phyloP scores from a whole-genome alignment of 2,113 vertebrate genomes.

The Puma concolor region DNA sequence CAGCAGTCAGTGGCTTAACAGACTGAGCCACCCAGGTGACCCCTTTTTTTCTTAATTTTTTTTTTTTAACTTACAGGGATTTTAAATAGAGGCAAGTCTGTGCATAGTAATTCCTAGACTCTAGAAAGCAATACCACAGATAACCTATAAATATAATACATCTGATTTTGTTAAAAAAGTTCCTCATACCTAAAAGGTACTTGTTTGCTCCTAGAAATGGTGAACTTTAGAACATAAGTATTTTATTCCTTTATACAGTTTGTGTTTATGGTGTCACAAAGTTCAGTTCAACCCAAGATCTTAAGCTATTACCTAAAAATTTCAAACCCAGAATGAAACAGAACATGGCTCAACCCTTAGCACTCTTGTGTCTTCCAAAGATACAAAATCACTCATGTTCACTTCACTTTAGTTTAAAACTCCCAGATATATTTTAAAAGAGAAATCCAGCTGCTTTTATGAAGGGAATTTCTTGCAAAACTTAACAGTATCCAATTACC shows the following conservation, averaged over 20 bases:
- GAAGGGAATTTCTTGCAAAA: slow-evolving; percentile 48
- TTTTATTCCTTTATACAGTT: slow-evolving; percentile 26
- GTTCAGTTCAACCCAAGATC: neutral
- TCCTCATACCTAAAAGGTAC: neutral
- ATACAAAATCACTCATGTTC: slow-evolving; percentile 29
- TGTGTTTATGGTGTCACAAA: slow-evolving; percentile 22
- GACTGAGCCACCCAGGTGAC: no score
- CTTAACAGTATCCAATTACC: neutral
- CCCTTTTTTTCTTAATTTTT: no score
- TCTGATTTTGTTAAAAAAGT: slow-evolving; percentile 27
- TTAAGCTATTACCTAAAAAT: neutral
- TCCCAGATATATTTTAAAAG: slow-evolving; percentile 43
- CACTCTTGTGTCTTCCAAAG: slow-evolving; percentile 29
- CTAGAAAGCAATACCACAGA: slow-evolving; percentile 51
- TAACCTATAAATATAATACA: slow-evolving; percentile 34
- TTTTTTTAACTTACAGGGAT: neutral
- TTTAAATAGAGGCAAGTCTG: slow-evolving; percentile 35
- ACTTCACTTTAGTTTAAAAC: slow-evolving; percentile 10
- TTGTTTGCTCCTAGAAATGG: slow-evolving; percentile 15
- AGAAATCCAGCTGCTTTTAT: slow-evolving; percentile 35
- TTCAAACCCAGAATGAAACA: slow-evolving; percentile 54
- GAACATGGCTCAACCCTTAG: slow-evolving; percentile 57
- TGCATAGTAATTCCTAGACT: neutral
- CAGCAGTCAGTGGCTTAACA: no score
- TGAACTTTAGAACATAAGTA: neutral